Evolutionary conservation across 2,113 vertebrate genomes (phyloP).

Genomic region (Ammodytes marinus): DNA sequence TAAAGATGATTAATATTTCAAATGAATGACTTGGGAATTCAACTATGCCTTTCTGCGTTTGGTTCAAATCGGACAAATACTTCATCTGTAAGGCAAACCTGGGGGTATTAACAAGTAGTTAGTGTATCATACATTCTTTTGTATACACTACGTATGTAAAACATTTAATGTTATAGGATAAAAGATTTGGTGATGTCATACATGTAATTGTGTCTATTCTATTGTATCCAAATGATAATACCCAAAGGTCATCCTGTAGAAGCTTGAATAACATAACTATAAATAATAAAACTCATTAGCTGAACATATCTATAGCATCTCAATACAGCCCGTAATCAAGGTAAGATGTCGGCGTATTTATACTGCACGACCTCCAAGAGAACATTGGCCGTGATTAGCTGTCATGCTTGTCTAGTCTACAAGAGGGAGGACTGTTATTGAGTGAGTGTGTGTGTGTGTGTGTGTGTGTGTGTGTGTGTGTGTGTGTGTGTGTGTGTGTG

Average conservation of each 20-base stretch:
- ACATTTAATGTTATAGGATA: background rate
- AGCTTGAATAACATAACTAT: background rate
- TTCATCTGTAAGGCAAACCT: background rate
- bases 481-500: no score
- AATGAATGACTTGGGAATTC: background rate
- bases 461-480: no score
- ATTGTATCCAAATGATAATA: background rate
- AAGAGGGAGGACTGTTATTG: conserved; percentile 5
- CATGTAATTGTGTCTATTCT: background rate
- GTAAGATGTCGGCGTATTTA: conserved; percentile 11
- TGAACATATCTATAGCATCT: background rate
- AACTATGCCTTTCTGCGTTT: background rate
- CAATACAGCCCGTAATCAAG: conserved; percentile 11
- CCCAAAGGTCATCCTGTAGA: background rate
- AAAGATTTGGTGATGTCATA: background rate
- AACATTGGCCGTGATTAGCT: background rate
- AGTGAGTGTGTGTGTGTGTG: no score
- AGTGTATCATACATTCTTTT: background rate
- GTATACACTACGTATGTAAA: background rate
- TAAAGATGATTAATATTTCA: background rate
- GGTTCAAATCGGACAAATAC: background rate
- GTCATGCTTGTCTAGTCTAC: background rate
- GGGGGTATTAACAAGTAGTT: background rate
- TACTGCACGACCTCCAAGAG: background rate
- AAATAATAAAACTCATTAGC: conserved; percentile 13